These are phyloP conservation scores for Strongylocentrotus purpuratus DNA, from an alignment of 35 echinoderm and acorn worm species.

Conservation along the genomic window DNA sequence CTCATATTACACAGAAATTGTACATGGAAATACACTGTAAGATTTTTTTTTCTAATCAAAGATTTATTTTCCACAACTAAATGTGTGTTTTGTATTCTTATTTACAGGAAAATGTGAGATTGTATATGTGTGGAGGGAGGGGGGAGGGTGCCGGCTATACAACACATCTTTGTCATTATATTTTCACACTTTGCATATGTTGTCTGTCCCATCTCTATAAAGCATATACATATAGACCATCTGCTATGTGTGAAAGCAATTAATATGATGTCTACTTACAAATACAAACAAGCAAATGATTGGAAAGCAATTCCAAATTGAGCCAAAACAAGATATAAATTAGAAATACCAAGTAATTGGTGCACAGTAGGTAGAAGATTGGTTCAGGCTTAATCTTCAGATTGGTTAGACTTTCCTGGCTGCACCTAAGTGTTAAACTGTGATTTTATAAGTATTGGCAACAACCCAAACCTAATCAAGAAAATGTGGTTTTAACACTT, in stretches of 20 bases:
- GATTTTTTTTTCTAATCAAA: too few relatives aligned
- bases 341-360: background rate
- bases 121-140: background rate
- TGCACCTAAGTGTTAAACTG: background rate
- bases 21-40: too few relatives aligned
- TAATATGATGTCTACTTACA: background rate
- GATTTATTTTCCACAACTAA: too few relatives aligned
- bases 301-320: background rate
- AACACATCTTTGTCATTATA: background rate
- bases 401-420: background rate
- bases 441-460: background rate
- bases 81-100: too few relatives aligned
- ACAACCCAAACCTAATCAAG: too few relatives aligned
- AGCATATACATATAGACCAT: background rate
- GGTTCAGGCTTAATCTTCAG: background rate
- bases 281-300: background rate
- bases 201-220: background rate
- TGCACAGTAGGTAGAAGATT: too few relatives aligned
- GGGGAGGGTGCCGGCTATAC: background rate
- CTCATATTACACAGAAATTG: too few relatives aligned
- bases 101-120: background rate
- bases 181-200: background rate
- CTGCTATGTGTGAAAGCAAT: constrained; percentile 3
- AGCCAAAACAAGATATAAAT: background rate
- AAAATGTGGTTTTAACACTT: too few relatives aligned